Base-by-base conservation (phyloP, 2,797 vertebrate species). In the Microctenopoma lineatum region DNA sequence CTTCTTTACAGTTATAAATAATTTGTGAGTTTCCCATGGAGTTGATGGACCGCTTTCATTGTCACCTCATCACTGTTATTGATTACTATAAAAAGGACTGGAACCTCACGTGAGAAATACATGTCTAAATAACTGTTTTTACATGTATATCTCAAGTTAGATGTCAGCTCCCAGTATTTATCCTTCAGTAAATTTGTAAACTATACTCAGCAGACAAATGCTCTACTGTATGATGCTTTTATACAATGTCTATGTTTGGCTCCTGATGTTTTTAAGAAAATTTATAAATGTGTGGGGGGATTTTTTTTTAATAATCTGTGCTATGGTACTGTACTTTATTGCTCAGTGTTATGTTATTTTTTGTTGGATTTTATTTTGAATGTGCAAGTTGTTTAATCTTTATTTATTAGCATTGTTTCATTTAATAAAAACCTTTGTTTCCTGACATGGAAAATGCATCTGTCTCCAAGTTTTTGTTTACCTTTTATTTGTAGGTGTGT, bases 351-450 rank as follows among this genome's bases (percentile, higher is more conserved):
- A 75, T 57, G 71, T 91, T 86, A 73, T 18, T 81, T 89, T 79
- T 88, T 77, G n/a, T 91, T 89, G 84, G 86, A 80, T 87, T 92
- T 92, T 65, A 76, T 84, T 93, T 93, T 86, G 85, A 91, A 89
- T 68, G 87, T 91, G 87, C 78, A 87, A 83, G 73, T 87, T 74
- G 84, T 87, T 89, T 92, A 85, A 90, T 85, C 88, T 90, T 92
- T 92, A 93, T 93, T 93, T 93, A 92, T 92, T 90, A 89, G 90
- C 85, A 92, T 84, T 83, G 83, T 91, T 92, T 92, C 84, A 80
- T 89, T 91, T 89, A 92, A 91, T 92, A 92, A 93, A 93, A 84
- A 63, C 80, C 53, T 91, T 87, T 91, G 77, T 88, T 91, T 92
- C 88, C 77, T 84, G 89, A 85, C 48, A 26, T 27, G 39, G 32